Conservation (phyloP, 2,113 vertebrate genomes). For the Nothoprocta pentlandii region DNA sequence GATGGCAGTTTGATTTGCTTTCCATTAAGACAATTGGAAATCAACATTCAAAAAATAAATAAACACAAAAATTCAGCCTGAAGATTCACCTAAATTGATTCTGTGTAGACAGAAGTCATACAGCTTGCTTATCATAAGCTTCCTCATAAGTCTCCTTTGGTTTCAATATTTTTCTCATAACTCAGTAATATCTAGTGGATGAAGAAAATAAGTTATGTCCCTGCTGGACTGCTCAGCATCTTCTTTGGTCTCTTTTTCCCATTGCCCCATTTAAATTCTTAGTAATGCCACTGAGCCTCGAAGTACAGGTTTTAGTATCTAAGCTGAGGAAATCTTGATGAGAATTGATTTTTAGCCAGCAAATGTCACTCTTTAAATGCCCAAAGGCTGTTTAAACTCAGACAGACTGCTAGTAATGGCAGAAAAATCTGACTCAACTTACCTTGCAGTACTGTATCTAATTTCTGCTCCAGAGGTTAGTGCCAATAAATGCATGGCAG, state of each 20-base stretch:
- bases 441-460: background rate
- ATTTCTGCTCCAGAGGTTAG: constrained; percentile 12
- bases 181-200: background rate
- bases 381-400: constrained; percentile 49
- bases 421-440: constrained; percentile 20
- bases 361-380: constrained; percentile 52
- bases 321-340: constrained; percentile 44
- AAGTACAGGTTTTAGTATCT: constrained; percentile 1
- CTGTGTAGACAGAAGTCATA: background rate
- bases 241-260: background rate
- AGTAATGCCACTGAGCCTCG: constrained; percentile 26
- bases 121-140: background rate
- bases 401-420: background rate
- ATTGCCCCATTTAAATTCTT: constrained; percentile 16
- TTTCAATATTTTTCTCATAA: constrained; percentile 42
- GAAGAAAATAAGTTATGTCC: background rate
- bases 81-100: constrained; percentile 40
- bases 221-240: background rate
- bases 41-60: background rate
- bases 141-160: constrained; percentile 34
- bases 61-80: background rate
- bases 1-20: background rate
- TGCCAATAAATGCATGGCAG: background rate
- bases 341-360: constrained; percentile 60
- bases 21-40: background rate